A percentile compares a stretch with the other conserved stretches of the same genome.
Evolutionary conservation across 2,797 vertebrate species (phyloP).

Genomic region (Chrysocyon brachyurus): DNA sequence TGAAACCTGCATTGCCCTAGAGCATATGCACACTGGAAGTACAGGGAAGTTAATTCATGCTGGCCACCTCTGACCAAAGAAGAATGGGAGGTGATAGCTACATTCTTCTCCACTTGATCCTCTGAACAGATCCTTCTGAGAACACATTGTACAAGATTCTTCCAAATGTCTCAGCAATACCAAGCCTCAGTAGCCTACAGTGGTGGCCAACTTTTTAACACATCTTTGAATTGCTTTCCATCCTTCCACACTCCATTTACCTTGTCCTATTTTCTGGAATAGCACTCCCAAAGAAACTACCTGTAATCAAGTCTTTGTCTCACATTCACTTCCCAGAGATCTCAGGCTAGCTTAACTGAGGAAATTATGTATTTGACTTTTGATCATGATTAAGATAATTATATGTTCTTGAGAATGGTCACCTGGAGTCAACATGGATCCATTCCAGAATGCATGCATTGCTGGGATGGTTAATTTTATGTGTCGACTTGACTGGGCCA

Average conservation of each 20-base stretch:
- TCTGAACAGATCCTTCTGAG: neutral
- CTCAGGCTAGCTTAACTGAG: neutral
- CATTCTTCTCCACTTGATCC: neutral
- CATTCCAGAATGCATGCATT: neutral
- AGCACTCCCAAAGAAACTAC: neutral
- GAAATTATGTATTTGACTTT: neutral
- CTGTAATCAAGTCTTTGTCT: neutral
- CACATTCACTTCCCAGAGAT: neutral
- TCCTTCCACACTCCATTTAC: neutral
- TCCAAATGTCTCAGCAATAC: neutral
- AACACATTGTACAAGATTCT: neutral
- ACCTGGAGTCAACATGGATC: neutral
- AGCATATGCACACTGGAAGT: neutral
- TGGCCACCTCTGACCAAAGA: neutral
- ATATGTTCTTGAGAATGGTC: neutral
- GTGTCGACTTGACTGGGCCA: neutral
- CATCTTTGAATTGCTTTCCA: neutral
- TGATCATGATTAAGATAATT: neutral
- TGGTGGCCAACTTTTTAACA: neutral
- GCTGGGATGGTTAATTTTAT: neutral
- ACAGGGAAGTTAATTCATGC: neutral
- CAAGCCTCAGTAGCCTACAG: neutral
- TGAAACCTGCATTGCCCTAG: neutral
- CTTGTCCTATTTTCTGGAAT: neutral
- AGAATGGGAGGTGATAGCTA: neutral